These are phyloP conservation scores for Rattus norvegicus DNA, from an alignment of 2,113 vertebrate genomes.

Conservation along the genomic window GRCr8 NC_086024.1:49765001-49765500, in stretches of 20 bases:
- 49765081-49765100: neutral
- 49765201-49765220: neutral
- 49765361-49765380: neutral
- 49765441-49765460: rapidly evolving
- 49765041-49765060: neutral
- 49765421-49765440: neutral
- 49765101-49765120: neutral
- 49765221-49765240: too few species aligned
- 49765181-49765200: neutral
- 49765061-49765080: neutral
- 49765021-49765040: neutral
- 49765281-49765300: neutral
- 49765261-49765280: neutral
- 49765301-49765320: too few species aligned
- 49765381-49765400: neutral
- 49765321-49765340: too few species aligned
- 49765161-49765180: neutral
- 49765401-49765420: neutral
- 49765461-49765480: neutral
- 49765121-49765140: neutral
- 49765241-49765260: neutral
- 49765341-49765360: neutral
- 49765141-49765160: neutral
- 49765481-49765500: rapidly evolving
- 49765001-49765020: neutral